Evolutionary conservation across 2,113 vertebrate genomes (phyloP), one percentile per base, ranked within the genome.

Genomic region (Carassius gibelio): DNA sequence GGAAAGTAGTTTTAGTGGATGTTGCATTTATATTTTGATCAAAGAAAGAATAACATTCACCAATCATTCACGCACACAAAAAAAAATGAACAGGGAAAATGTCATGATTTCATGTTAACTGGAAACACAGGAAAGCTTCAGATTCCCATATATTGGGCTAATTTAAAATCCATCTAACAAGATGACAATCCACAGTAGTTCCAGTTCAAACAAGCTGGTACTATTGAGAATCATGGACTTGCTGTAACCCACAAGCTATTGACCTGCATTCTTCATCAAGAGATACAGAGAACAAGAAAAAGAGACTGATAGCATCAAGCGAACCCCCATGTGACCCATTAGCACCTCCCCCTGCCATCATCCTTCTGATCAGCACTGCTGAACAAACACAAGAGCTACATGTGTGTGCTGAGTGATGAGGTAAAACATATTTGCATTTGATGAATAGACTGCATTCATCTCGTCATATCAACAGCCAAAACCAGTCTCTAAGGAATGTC

Each of bases 371-470:
- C 86, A 88, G 84, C 68, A 62, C 78, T 61, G 84, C 82, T 79
- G 78, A 87, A 79, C 80, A 84, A 87, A 87, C 82, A 85, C 55
- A 85, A 82, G 86, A 86, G 87, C 84, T 86, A 86, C 85, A 84
- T 84, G 86, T 84, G 86, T 84, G 72, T 85, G 83, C 34, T 42
- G 87, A 88, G 81, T 71, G 69, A 84, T 83, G 83, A 72, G 74
- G 81, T 71, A 86, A 86, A 88, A 86, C 84, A 85, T 86, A 88
- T 91, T 88, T 91, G 87, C 87, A 91, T 89, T 81, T 81, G 74
- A 85, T 91, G 87, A 90, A 91, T 84, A 71, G 89, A 38, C 81
- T 66, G 77, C 74, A 87, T 89, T 90, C 82, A 90, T 76, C 72
- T 61, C 81, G 38, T 81, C 85, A 48, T 75, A 88, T 86, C 79